Percentiles rank a stretch among this genome's conserved stretches.
Conservation (phyloP, 2,797 vertebrate species). For the Toxotes lorentzi region DNA sequence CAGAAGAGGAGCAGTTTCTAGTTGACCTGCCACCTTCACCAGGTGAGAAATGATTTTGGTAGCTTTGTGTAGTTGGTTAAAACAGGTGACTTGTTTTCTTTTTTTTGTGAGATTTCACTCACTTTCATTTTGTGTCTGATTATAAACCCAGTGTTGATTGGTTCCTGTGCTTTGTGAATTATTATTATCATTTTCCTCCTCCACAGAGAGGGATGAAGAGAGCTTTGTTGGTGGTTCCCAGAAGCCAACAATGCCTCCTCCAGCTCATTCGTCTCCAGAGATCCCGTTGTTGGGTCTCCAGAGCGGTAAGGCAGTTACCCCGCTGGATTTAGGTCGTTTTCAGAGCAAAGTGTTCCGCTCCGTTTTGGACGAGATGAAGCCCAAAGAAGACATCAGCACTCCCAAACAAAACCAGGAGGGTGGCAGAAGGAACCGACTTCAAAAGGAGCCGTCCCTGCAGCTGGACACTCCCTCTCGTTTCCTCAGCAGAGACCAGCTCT, state of each 20-base stretch:
- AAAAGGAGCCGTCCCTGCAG: slow-evolving; percentile 88
- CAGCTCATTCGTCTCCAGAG: slow-evolving; percentile 71
- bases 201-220: slow-evolving; percentile 81
- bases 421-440: slow-evolving; percentile 62
- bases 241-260: slow-evolving; percentile 62
- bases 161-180: background rate
- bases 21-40: slow-evolving; percentile 85
- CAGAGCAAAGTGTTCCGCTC: slow-evolving; percentile 92
- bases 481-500: slow-evolving; percentile 93
- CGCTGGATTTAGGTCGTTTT: slow-evolving; percentile 92
- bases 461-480: slow-evolving; percentile 97
- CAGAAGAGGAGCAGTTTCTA: slow-evolving; percentile 88
- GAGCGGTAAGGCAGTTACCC: slow-evolving; percentile 87
- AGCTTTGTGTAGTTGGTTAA: background rate
- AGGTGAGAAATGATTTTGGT: slow-evolving; percentile 54
- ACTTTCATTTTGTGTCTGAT: background rate
- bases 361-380: slow-evolving; percentile 86
- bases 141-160: background rate
- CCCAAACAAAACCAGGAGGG: slow-evolving; percentile 64
- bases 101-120: no score
- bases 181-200: background rate
- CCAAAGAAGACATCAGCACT: slow-evolving; percentile 62
- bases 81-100: background rate
- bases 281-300: slow-evolving; percentile 78
- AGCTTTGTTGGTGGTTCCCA: slow-evolving; percentile 86